A percentile compares a stretch with the other conserved stretches of the same genome.
Evolutionary conservation across 2,888 invertebrate species (phyloP).

Genomic region (Ctena decussata): DNA sequence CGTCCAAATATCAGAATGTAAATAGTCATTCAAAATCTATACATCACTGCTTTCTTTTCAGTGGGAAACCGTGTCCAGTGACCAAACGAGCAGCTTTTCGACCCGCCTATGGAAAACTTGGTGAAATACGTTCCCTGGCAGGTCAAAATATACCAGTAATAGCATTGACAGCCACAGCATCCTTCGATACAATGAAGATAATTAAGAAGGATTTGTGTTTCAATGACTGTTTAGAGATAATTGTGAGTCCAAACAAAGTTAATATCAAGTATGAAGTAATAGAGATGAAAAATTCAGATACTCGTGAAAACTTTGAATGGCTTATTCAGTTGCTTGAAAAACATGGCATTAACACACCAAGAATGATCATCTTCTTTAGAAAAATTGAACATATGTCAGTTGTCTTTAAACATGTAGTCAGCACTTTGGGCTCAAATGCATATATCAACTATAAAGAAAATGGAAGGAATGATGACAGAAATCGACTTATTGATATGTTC

Average conservation of each 20-base stretch:
- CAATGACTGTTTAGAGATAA: neutral
- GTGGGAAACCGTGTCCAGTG: neutral
- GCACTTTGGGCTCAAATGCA: constrained; percentile 3
- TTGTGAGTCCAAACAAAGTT: constrained; percentile 30
- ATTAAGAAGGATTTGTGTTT: constrained; percentile 30
- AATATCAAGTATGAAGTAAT: constrained; percentile 29
- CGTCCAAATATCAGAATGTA: too few relatives aligned
- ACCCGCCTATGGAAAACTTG: constrained; percentile 18
- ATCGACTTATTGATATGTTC: constrained; percentile 8
- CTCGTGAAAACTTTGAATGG: constrained; percentile 29
- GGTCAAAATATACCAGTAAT: constrained; percentile 15
- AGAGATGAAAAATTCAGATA: constrained; percentile 7
- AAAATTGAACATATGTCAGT: constrained; percentile 31
- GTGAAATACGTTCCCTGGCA: constrained; percentile 19
- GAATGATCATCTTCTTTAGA: constrained; percentile 28
- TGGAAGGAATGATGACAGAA: constrained; percentile 20
- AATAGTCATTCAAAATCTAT: too few relatives aligned
- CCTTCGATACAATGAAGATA: neutral
- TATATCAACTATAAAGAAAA: constrained; percentile 1
- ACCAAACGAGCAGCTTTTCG: constrained; percentile 6
- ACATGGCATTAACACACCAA: constrained; percentile 15
- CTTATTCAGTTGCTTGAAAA: constrained; percentile 12
- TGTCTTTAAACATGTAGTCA: constrained; percentile 20
- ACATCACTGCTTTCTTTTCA: too few relatives aligned
- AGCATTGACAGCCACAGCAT: constrained; percentile 30